Conservation (phyloP, 1,140 invertebrate species). For the Musca vetustissima region DNA sequence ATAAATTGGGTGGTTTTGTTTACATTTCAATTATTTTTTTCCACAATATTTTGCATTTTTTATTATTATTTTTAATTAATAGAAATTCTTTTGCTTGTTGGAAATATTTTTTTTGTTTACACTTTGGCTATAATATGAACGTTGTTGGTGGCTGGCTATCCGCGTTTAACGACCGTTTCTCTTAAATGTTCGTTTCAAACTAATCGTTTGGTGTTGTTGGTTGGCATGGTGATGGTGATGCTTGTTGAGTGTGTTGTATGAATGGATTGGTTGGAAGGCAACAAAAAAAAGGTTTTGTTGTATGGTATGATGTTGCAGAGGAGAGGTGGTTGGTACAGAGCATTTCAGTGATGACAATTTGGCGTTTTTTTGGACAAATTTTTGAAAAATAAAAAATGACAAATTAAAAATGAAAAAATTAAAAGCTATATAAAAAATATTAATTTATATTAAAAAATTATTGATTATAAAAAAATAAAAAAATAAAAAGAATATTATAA, state of each 20-base stretch:
- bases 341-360: too few relatives aligned
- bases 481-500: too few relatives aligned
- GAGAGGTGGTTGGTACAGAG: too few relatives aligned
- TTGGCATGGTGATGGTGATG: neutral
- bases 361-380: too few relatives aligned
- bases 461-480: too few relatives aligned
- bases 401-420: too few relatives aligned
- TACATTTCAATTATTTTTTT: too few relatives aligned
- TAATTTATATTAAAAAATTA: too few relatives aligned
- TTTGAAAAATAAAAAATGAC: too few relatives aligned
- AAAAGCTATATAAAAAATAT: too few relatives aligned
- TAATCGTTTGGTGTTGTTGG: neutral
- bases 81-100: neutral
- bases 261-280: neutral
- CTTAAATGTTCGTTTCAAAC: conserved; percentile 1
- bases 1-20: too few relatives aligned
- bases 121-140: neutral
- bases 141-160: neutral
- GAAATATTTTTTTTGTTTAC: neutral
- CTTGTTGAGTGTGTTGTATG: neutral
- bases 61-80: neutral
- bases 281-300: neutral
- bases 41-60: neutral
- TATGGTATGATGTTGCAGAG: too few relatives aligned
- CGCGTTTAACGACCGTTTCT: neutral